Evolutionary conservation across 2,797 vertebrate genomes (phyloP).

Genomic region (Molossus molossus): DNA sequence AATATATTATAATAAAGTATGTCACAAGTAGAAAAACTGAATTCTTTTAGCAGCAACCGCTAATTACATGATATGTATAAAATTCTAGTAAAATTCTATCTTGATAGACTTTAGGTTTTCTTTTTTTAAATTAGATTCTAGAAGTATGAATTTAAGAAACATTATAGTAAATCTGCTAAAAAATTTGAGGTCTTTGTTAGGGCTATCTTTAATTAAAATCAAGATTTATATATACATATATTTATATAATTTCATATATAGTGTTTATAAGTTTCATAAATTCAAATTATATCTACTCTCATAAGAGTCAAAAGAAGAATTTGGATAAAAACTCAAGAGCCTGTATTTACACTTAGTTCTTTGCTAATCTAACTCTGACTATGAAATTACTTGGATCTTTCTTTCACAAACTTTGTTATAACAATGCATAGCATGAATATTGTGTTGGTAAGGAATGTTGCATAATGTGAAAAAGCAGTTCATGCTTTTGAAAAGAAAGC

Average conservation of each 20-base stretch:
- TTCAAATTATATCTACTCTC: conserved; percentile 61
- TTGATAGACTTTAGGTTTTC: conserved; percentile 40
- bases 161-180: not conserved
- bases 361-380: conserved; percentile 55
- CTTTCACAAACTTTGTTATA: conserved; percentile 8
- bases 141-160: conserved; percentile 54
- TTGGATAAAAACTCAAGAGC: conserved; percentile 34
- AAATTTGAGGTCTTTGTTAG: conserved; percentile 1
- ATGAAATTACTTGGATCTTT: conserved; percentile 50
- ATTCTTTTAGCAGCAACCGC: conserved; percentile 29
- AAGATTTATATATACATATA: not conserved
- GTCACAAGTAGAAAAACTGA: conserved; percentile 30
- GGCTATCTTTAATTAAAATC: conserved; percentile 57
- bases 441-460: not conserved
- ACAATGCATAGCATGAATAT: conserved; percentile 36
- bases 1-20: conserved; percentile 11
- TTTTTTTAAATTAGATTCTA: conserved; percentile 42
- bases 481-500: conserved; percentile 63
- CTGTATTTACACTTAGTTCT: conserved; percentile 49
- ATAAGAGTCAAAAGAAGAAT: conserved; percentile 38
- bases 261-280: conserved; percentile 29
- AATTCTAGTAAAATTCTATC: conserved; percentile 46
- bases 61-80: conserved; percentile 3
- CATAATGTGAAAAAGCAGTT: conserved; percentile 27
- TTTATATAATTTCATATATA: conserved; percentile 33